Evolutionary conservation across 2,113 vertebrate genomes (phyloP).

Genomic region (Gallinago media): DNA sequence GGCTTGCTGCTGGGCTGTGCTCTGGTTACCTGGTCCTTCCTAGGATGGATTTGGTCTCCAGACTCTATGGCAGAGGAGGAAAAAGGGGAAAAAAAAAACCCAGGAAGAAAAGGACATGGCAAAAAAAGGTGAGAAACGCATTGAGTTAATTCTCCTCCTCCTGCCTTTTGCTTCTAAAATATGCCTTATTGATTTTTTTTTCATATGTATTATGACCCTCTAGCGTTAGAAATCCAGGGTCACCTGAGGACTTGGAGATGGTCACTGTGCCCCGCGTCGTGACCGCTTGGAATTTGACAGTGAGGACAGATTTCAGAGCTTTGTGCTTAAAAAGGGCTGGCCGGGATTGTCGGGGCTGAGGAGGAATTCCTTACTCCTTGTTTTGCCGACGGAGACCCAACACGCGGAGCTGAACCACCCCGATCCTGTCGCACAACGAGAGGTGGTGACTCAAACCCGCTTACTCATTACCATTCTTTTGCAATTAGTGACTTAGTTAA

Average conservation of each 20-base stretch:
- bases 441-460: neutral
- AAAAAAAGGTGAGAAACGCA: neutral
- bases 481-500: neutral
- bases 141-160: neutral
- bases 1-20: neutral
- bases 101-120: neutral
- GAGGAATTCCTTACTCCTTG: neutral
- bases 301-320: neutral
- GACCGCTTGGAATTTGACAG: neutral
- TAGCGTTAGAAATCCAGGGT: neutral
- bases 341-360: accelerated
- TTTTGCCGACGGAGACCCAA: neutral
- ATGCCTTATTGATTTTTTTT: neutral
- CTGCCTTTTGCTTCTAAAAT: neutral
- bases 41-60: neutral
- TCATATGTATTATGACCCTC: accelerated
- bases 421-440: neutral
- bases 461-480: neutral
- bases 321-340: neutral
- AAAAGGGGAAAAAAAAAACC: neutral
- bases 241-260: neutral
- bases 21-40: neutral
- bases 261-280: neutral
- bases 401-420: accelerated
- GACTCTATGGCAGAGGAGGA: accelerated